Evolutionary conservation across 2,888 invertebrate species (phyloP), one percentile per base, ranked within the genome.

Genomic region (Rosalia funebris): DNA sequence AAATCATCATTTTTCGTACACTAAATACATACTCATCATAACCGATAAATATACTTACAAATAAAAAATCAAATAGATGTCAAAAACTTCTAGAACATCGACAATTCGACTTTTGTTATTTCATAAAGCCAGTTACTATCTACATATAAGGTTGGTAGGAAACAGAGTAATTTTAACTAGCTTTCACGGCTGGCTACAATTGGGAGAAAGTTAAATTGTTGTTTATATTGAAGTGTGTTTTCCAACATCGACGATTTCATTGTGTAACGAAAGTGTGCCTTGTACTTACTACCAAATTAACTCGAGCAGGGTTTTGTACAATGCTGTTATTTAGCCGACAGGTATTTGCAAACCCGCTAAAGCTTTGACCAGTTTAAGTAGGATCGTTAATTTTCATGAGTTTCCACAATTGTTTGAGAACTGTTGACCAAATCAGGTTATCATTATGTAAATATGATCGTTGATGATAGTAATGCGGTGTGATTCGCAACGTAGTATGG

Each of bases 161-260:
- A 34, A 25, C 3, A 9, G 25, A 34, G 10, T 34, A 39, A 50
- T 39, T 48, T 39, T 14, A 50, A 50, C 50, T 50, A 20, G 10
- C 25, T 25, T 25, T 9, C 12, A 14, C 17, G 36, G 37, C 11
- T 39, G 19, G 37, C 37, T 37, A 50, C 12, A 39, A 15, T 39
- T 31, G 10, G 15, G 50, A 39, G 34, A 50, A 50, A 50, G 50
- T 50, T 50, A 39, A 39, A 50, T 50, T 50, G 50, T 15, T 39
- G 14, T 15, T 39, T 39, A 36, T 19, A 19, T 1, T 11, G 11
- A 31, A 15, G 16, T 41, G 44, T 14, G 7, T 10, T 44, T 44
- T 7, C 11, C 7, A 34, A 5, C 34, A 11, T n/a, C 34, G 10
- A n/a, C n/a, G n/a, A 5, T 25, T 3, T 5, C 25, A 7, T 25